Conservation (phyloP, 2,113 vertebrate species). For the Hucho hucho region DNA sequence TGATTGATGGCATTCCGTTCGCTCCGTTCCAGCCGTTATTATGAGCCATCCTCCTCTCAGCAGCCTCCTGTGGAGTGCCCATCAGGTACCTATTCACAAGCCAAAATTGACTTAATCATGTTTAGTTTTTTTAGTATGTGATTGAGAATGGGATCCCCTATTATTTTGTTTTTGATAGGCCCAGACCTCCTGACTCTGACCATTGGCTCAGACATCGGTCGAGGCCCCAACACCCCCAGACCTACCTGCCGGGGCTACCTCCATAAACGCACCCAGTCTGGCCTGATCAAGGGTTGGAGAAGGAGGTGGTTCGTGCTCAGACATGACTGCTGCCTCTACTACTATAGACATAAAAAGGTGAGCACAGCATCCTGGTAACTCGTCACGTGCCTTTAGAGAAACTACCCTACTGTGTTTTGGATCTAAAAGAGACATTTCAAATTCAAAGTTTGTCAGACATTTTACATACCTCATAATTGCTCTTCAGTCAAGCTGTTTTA, state of each 20-base stretch:
- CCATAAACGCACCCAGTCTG: slow-evolving; percentile 84
- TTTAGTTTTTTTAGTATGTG: neutral
- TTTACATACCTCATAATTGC: no score
- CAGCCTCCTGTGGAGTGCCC: no score
- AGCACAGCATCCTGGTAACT: slow-evolving; percentile 22
- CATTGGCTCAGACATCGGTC: slow-evolving; percentile 87
- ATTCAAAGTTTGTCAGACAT: no score
- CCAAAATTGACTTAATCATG: no score
- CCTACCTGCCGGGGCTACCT: slow-evolving; percentile 87
- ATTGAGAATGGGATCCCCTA: neutral
- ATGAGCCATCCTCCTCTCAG: no score
- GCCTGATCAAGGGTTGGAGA: slow-evolving; percentile 88
- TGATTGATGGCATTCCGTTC: no score
- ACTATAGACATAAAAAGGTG: slow-evolving; percentile 89
- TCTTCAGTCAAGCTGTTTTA: no score
- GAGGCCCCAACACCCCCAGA: slow-evolving; percentile 80
- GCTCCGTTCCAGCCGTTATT: no score
- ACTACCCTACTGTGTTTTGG: no score
- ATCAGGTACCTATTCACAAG: no score
- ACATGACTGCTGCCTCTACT: slow-evolving; percentile 82
- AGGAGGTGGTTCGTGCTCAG: slow-evolving; percentile 92
- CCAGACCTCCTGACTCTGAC: slow-evolving; percentile 83
- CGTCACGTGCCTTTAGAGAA: no score
- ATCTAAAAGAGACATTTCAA: no score
- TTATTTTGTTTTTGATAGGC: slow-evolving; percentile 59